phyloP scores from a whole-genome alignment of 2,113 vertebrate genomes.

The Chloroceryle aenea region DNA sequence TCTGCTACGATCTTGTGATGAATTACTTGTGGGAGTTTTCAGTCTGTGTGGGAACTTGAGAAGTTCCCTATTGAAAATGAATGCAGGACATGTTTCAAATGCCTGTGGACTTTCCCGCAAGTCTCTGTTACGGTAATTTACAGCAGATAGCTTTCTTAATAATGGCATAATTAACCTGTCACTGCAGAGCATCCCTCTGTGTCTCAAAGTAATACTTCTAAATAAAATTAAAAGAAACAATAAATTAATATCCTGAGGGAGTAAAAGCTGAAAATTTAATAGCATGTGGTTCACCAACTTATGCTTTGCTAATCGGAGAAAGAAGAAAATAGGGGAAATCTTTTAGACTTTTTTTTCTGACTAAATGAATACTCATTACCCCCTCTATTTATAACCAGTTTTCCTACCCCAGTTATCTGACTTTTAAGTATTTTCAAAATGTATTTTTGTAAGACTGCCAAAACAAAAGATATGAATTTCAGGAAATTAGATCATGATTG shows the following conservation, averaged over 20 bases:
- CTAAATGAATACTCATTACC: not conserved
- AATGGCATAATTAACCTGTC: constrained; percentile 49
- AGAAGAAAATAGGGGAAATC: not conserved
- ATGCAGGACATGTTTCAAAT: constrained; percentile 48
- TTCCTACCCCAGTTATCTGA: not conserved
- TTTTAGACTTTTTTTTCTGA: not conserved
- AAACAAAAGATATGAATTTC: constrained; percentile 24
- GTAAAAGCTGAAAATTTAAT: not conserved
- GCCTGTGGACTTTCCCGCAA: constrained; percentile 56
- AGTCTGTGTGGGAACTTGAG: constrained; percentile 41
- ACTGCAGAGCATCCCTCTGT: not conserved
- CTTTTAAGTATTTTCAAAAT: constrained; percentile 10
- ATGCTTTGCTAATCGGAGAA: not conserved
- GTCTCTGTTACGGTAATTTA: constrained; percentile 48
- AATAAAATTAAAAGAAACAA: not conserved
- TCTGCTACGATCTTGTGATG: not conserved
- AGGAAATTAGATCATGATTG: constrained; percentile 60
- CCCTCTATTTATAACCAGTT: not conserved
- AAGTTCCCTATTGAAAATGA: not conserved
- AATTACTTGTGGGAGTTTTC: not conserved
- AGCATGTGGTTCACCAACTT: not conserved
- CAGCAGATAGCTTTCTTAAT: constrained; percentile 50
- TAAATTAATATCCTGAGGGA: not conserved
- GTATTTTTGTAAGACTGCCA: constrained; percentile 5
- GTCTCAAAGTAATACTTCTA: not conserved